phyloP scores from a whole-genome alignment of 2,888 invertebrate species.

The Heteromyza rotundicornis region DNA sequence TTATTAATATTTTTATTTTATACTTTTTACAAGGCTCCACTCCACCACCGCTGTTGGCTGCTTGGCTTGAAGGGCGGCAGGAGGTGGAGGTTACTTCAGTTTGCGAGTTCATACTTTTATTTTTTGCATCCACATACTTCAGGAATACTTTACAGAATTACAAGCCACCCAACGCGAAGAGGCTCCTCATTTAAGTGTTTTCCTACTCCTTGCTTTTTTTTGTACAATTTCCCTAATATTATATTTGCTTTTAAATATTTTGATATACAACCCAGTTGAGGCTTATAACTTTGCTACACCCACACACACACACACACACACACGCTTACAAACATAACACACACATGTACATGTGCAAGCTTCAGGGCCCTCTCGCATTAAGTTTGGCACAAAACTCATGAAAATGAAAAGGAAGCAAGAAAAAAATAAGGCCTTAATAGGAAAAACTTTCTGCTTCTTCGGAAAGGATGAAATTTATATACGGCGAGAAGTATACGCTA shows the following conservation, averaged over 20 bases:
- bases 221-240: conserved; percentile 38
- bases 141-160: conserved; percentile 13
- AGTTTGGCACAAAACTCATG: conserved; percentile 36
- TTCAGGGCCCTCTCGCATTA: conserved; percentile 52
- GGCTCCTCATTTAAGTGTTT: conserved; percentile 51
- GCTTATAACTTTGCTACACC: conserved; percentile 42
- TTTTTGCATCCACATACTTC: conserved; percentile 15
- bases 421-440: conserved; percentile 11
- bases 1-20: conserved; percentile 46
- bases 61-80: too few relatives aligned
- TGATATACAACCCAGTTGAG: conserved; percentile 54
- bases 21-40: conserved; percentile 27
- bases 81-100: conserved; percentile 1
- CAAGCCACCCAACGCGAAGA: background rate
- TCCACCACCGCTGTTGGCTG: too few relatives aligned
- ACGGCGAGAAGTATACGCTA: too few relatives aligned
- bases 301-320: conserved; percentile 32
- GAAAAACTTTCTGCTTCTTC: conserved; percentile 38
- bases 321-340: conserved; percentile 17
- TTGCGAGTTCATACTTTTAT: background rate
- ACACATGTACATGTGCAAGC: conserved; percentile 28
- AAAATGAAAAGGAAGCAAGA: background rate
- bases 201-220: conserved; percentile 42
- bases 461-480: conserved; percentile 49
- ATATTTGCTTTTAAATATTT: conserved; percentile 59